Conservation (phyloP, 1,140 invertebrate genomes). For the Ylistrum balloti region DNA sequence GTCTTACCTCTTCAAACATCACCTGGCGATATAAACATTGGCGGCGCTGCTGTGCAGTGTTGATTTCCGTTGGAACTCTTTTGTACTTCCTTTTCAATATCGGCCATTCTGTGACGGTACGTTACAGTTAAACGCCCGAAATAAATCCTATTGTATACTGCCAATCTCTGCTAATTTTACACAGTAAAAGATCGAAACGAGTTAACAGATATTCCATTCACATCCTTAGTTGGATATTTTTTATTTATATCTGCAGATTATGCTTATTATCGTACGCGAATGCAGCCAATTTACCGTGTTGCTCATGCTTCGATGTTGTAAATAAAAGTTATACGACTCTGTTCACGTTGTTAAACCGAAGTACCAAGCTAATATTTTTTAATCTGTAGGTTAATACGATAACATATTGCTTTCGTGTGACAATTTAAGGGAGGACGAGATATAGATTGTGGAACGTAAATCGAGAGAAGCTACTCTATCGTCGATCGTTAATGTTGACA, state of each 20-base stretch:
- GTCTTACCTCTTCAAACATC: background rate
- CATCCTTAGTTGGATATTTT: background rate
- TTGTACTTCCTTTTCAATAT: slow-evolving; percentile 55
- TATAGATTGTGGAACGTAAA: too few species aligned
- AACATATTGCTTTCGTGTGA: too few species aligned
- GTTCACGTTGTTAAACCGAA: background rate
- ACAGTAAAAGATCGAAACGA: background rate
- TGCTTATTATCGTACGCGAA: background rate
- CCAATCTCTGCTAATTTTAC: background rate
- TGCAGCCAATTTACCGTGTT: background rate
- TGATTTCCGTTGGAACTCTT: slow-evolving; percentile 47
- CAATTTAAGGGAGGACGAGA: too few species aligned
- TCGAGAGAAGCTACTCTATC: too few species aligned
- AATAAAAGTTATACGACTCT: background rate
- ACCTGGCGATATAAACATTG: background rate
- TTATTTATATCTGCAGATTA: background rate
- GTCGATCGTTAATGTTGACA: too few species aligned
- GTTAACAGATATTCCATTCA: background rate
- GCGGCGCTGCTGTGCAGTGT: background rate
- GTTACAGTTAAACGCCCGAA: background rate
- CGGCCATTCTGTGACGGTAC: slow-evolving; percentile 49
- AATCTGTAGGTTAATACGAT: too few species aligned
- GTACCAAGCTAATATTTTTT: too few species aligned
- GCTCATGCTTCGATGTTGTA: background rate
- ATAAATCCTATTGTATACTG: slow-evolving; percentile 10